These are phyloP conservation scores for Campopleginae sp. DNA, from an alignment of 2,888 invertebrate genomes.

Conservation along the genomic window DNA sequence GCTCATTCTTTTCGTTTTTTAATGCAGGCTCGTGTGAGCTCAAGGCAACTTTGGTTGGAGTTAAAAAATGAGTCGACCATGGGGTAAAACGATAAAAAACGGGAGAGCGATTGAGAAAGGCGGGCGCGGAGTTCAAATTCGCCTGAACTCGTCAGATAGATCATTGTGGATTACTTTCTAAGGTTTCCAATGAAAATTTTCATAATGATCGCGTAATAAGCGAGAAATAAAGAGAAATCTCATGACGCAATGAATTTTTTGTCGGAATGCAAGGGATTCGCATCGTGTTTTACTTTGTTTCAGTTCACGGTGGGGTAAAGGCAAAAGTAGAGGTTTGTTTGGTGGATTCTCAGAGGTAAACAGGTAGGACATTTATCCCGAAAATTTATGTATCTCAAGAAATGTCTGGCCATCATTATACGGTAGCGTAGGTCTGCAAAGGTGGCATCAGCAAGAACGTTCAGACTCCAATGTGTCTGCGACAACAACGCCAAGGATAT, in stretches of 20 bases:
- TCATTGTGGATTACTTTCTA: too few relatives aligned
- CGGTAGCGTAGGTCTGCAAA: constrained; percentile 27
- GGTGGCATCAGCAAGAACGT: constrained; percentile 14
- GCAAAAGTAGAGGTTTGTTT: background rate
- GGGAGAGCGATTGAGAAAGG: too few relatives aligned
- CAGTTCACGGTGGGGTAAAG: background rate
- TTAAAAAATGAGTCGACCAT: background rate
- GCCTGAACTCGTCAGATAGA: too few relatives aligned
- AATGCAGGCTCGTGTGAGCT: too few relatives aligned
- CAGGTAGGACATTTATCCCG: constrained; percentile 10
- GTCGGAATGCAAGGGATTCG: background rate
- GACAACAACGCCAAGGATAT: constrained; percentile 30
- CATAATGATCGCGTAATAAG: background rate
- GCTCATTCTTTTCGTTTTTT: too few relatives aligned
- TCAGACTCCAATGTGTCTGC: constrained; percentile 21
- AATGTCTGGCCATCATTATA: constrained; percentile 62
- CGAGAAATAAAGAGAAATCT: background rate
- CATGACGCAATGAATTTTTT: constrained; percentile 3
- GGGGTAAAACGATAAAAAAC: background rate
- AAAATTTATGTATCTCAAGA: constrained; percentile 68
- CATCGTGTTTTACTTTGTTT: constrained; percentile 3
- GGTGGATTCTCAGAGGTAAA: constrained; percentile 3
- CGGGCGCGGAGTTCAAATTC: too few relatives aligned
- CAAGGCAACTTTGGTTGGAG: too few relatives aligned
- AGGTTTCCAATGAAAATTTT: background rate